phyloP scores from a whole-genome alignment of 2,888 invertebrate genomes.

The Alsophila aescularia region DNA sequence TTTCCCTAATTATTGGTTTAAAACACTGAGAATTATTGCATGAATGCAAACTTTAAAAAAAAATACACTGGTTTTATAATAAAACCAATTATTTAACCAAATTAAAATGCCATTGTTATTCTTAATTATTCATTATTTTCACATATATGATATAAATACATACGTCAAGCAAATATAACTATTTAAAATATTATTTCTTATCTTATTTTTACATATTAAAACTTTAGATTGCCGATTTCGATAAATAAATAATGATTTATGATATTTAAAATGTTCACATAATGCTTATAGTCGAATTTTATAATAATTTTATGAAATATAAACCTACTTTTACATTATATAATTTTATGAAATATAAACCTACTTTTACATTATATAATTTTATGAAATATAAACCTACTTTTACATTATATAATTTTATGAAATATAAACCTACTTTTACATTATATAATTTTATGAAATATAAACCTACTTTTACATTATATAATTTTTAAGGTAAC shows the following conservation, averaged over 20 bases:
- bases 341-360: no score
- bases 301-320: slow-evolving; percentile 4
- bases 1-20: no score
- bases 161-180: background rate
- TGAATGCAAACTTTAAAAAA: background rate
- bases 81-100: background rate
- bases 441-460: no score
- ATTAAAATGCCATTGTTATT: background rate
- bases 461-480: background rate
- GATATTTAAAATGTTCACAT: slow-evolving; percentile 2
- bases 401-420: no score
- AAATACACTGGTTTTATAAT: background rate
- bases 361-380: no score
- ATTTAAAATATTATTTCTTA: background rate
- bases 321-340: slow-evolving; percentile 1
- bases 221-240: slow-evolving; percentile 12
- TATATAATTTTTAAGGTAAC: background rate
- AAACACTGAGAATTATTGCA: no score
- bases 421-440: no score
- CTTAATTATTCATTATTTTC: no score
- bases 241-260: slow-evolving; percentile 6
- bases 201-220: background rate
- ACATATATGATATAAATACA: background rate
- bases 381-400: slow-evolving; percentile 3
- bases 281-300: slow-evolving; percentile 5